Base-by-base conservation (phyloP, 2,888 invertebrate genomes). In the Cantharis flavilabris region DNA sequence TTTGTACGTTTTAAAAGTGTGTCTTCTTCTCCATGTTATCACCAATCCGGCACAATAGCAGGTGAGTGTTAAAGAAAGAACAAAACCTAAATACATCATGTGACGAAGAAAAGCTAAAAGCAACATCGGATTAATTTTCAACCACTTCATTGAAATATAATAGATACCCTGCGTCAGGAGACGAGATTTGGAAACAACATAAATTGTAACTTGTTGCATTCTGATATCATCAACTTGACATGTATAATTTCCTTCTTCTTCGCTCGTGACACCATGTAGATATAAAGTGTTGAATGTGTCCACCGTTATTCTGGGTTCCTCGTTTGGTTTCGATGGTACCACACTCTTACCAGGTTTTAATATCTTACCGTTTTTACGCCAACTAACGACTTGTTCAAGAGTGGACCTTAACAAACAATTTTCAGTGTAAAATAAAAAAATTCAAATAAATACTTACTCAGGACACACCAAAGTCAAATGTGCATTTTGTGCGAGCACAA, bases 181-280 rank as follows among this genome's bases (percentile, higher is more conserved):
- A 81, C 86, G 88, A 3, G 89, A 88, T 84, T 90, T 91, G 0
- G 90, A 87, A 3, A 90, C 88, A 1, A 92, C 89, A 82, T 86
- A 88, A 62, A 92, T 84, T 76, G 87, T 87, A 75, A 90, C 88
- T 85, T 89, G 90, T 85, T 91, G 89, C 88, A 91, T 90, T 80
- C 88, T 89, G 62, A 88, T 89, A 76, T 91, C 91, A 86, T 93
- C 90, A 9, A 93, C 92, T 76, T 89, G 89, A 85, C 95, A 95
- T 0, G 91, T 91, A 85, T 95, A 95, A 83, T 90, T 90, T 11
- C 95, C 95, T 78, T 92, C 91, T 85, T 95, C 94, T 0, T 89
- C 87, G 80, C 89, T 88, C 13, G 91, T 91, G 1, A 94, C 91
- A 76, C 91, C 91, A 80, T 89, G 86, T 64, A 93, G 86, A 84